A percentile compares a stretch with the other conserved stretches of the same genome.
Evolutionary conservation across 2,888 invertebrate genomes (phyloP).

Genomic region (Drosophila bunnanda): DNA sequence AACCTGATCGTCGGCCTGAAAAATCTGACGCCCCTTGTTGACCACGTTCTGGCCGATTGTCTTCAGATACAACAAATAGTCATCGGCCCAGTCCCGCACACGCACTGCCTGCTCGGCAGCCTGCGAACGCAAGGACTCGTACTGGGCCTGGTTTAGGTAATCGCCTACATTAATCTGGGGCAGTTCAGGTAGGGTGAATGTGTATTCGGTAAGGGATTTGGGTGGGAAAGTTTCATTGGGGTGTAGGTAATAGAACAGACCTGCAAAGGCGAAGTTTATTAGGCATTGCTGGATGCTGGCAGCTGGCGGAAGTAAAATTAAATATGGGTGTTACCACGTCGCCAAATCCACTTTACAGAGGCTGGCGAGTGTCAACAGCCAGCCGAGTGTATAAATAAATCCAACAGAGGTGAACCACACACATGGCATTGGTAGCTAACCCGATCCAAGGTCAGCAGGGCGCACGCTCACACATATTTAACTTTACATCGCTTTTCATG

Average conservation of each 20-base stretch:
- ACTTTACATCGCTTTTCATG: constrained; percentile 33
- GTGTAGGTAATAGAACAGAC: constrained; percentile 83
- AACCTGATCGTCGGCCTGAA: constrained; percentile 71
- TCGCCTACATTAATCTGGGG: constrained; percentile 79
- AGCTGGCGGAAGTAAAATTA: constrained; percentile 40
- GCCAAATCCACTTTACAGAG: constrained; percentile 5
- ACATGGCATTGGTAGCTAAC: constrained; percentile 21
- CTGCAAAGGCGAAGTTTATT: constrained; percentile 72
- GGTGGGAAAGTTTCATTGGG: constrained; percentile 84
- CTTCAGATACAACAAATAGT: constrained; percentile 85
- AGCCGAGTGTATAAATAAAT: constrained; percentile 44
- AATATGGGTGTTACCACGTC: constrained; percentile 41
- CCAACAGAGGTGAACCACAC: constrained; percentile 49
- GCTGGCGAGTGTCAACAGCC: constrained; percentile 30
- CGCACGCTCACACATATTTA: constrained; percentile 48
- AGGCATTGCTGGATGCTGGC: constrained; percentile 10
- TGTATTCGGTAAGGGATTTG: constrained; percentile 75
- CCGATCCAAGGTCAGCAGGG: constrained; percentile 54
- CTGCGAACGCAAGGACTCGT: constrained; percentile 85
- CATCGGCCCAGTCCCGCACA: constrained; percentile 84
- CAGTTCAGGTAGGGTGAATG: constrained; percentile 76
- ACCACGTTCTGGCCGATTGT: constrained; percentile 86
- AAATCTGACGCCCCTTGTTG: constrained; percentile 85
- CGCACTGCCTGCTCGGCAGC: constrained; percentile 86
- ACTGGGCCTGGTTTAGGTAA: constrained; percentile 76